phyloP scores from a whole-genome alignment of 92 coral and sea anemone species.

The Porites cylindrica region DNA sequence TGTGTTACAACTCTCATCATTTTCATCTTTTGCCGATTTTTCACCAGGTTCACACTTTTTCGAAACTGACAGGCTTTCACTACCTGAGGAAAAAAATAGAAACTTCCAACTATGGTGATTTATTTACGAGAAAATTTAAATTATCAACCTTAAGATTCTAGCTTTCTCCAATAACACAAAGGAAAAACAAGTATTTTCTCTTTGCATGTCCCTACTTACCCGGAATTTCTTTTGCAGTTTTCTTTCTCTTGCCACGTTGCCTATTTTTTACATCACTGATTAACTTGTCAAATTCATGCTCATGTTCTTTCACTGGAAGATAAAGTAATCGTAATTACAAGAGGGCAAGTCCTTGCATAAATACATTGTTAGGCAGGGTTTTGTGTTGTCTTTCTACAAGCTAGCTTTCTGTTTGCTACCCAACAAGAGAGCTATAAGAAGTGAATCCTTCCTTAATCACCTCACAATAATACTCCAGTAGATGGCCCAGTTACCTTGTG shows the following conservation, averaged over 20 bases:
- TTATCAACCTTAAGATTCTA: too few species aligned
- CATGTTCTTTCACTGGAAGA: conserved; percentile 67
- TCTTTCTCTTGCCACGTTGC: conserved; percentile 59
- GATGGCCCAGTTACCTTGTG: too few species aligned
- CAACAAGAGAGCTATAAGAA: too few species aligned
- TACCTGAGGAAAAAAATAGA: not conserved
- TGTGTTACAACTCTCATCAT: not conserved
- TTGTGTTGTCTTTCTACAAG: too few species aligned
- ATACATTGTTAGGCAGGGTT: too few species aligned
- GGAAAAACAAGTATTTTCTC: not conserved
- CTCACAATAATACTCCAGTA: too few species aligned
- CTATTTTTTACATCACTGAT: conserved; percentile 73
- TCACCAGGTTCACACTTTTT: not conserved
- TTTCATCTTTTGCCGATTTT: not conserved
- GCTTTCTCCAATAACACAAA: too few species aligned
- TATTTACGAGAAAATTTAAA: too few species aligned
- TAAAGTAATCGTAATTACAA: not conserved
- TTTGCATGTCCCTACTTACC: not conserved
- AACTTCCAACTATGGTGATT: not conserved
- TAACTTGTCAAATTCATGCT: conserved; percentile 74
- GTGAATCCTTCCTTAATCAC: too few species aligned
- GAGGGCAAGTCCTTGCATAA: too few species aligned
- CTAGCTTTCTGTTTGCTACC: too few species aligned
- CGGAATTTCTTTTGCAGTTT: conserved; percentile 11
- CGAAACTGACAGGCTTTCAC: not conserved